Evolutionary conservation across 2,888 invertebrate species (phyloP), one percentile per base, ranked within the genome.

Genomic region (Linyphia triangularis): DNA sequence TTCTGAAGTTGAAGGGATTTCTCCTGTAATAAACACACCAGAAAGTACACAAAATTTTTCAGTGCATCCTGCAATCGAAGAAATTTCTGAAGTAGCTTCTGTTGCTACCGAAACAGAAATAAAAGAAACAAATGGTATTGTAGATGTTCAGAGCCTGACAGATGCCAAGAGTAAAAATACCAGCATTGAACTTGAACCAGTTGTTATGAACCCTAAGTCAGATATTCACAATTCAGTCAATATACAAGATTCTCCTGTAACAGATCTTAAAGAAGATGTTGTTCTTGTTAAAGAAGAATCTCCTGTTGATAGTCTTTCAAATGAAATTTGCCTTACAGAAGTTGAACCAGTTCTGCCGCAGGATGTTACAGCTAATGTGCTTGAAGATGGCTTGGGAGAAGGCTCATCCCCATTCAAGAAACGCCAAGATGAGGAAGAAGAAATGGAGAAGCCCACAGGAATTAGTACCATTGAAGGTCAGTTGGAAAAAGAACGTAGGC

Each of bases 381-480:
- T 13, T 30, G 59, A 69, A 10, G 51, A 24, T 26, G 13, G 33
- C 10, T 26, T 4, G 10, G 33, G 26, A 16, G 26, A 51, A 70
- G 73, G 19, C 19, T 40, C 70, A n/a, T 33, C 69, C 6, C 59
- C 59, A 22, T 77, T 57, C 43, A 79, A 78, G 40, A 24, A 77
- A 63, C 70, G 37, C 5, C 82, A 90, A 33, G 72, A 28, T 30
- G 89, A 89, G 51, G 89, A 89, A 40, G 90, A 73, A 67, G 88
- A 83, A 70, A 75, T 70, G 40, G 90, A 88, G 63, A 90, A 79
- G 43, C 79, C 84, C 43, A 69, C 90, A 81, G 88, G 84, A 10
- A 88, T 90, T 6, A 90, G 90, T 57, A 90, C 90, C 13, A 90
- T 90, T 22, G 88, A 90, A 79, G 90, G 90, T 1, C 88, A 90